Evolutionary conservation across 1,140 invertebrate genomes (phyloP).

Genomic region (Berghia stephanieae): DNA sequence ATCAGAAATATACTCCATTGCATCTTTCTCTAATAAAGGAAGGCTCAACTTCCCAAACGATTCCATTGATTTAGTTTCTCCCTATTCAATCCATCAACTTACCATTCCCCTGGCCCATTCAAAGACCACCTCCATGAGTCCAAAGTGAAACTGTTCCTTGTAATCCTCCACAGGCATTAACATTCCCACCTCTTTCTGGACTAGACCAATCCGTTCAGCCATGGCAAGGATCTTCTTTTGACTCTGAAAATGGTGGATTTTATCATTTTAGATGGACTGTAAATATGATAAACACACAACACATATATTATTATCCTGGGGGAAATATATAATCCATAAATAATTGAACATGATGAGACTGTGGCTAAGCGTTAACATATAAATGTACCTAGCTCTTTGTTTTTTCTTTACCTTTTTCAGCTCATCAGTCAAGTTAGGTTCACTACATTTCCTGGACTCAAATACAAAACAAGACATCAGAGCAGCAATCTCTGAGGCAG

Average conservation of each 20-base stretch:
- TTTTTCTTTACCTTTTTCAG: slow-evolving; percentile 53
- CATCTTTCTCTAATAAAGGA: slow-evolving; percentile 22
- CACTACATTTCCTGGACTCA: slow-evolving; percentile 78
- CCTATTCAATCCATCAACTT: slow-evolving; percentile 41
- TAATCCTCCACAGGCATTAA: slow-evolving; percentile 68
- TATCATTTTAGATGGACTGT: slow-evolving; percentile 24
- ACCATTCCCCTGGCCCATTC: slow-evolving; percentile 91
- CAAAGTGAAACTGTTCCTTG: slow-evolving; percentile 84
- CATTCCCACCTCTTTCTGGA: slow-evolving; percentile 71
- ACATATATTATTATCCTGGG: no score
- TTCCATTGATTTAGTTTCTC: no score
- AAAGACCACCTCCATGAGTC: slow-evolving; percentile 91
- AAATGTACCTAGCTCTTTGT: background rate
- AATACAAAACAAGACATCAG: slow-evolving; percentile 91
- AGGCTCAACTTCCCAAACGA: no score
- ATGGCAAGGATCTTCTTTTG: slow-evolving; percentile 69
- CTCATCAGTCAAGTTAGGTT: slow-evolving; percentile 56
- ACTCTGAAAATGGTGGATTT: slow-evolving; percentile 72
- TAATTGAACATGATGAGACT: no score
- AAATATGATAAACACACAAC: no score
- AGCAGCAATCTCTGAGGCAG: slow-evolving; percentile 91
- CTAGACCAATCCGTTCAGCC: slow-evolving; percentile 69
- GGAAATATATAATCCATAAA: no score
- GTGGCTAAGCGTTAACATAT: background rate
- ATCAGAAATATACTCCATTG: no score